Evolutionary conservation across 2,888 invertebrate species (phyloP).

Genomic region (Alviniconcha strummeri): DNA sequence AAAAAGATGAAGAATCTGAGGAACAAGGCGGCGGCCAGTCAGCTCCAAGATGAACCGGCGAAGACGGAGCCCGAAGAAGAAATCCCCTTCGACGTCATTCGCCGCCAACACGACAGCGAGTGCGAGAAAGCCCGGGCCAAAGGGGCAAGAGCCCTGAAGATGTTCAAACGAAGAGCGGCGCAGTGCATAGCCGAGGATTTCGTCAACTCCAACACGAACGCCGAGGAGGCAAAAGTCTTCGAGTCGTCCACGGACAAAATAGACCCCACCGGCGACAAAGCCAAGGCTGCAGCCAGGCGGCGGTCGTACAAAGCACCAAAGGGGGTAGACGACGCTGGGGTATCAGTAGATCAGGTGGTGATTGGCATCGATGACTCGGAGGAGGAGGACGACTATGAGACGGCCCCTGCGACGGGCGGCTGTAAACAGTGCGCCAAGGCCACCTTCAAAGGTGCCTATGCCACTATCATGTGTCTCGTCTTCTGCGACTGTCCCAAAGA

Average conservation of each 20-base stretch:
- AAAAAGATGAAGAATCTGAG: not conserved
- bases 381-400: not conserved
- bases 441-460: not conserved
- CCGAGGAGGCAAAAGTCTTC: too few relatives aligned
- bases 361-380: not conserved
- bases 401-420: not conserved
- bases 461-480: not conserved
- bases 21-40: not conserved
- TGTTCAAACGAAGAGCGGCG: conserved; percentile 3
- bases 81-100: conserved; percentile 1
- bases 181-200: conserved; percentile 13
- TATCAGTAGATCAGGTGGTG: not conserved
- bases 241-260: too few relatives aligned
- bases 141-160: conserved; percentile 1
- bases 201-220: not conserved
- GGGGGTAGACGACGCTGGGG: not conserved
- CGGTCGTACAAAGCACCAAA: too few relatives aligned
- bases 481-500: too few relatives aligned
- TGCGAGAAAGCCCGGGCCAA: not conserved
- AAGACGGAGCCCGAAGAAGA: not conserved
- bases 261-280: not conserved
- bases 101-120: not conserved
- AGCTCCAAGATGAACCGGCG: too few relatives aligned
- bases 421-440: not conserved
- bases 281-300: not conserved